Conservation (phyloP, 2,797 vertebrate genomes). For the Cynopterus sphinx region DNA sequence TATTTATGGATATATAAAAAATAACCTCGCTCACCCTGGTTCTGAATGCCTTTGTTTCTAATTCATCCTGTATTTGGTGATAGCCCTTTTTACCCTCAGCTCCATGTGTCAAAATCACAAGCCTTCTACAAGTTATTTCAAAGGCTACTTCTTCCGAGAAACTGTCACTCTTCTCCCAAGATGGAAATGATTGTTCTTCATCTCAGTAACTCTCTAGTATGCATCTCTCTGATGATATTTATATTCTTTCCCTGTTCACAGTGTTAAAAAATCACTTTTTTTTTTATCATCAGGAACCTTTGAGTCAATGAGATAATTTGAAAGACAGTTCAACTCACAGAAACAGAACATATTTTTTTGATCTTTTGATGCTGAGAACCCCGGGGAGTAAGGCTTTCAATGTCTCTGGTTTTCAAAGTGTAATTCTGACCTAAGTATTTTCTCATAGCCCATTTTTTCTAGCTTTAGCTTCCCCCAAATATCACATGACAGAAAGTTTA, state of each 20-base stretch:
- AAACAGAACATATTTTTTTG: neutral
- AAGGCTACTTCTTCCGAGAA: neutral
- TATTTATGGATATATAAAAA: neutral
- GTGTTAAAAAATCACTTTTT: neutral
- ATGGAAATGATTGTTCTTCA: neutral
- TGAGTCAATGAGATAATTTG: neutral
- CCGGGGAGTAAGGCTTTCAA: neutral
- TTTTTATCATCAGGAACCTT: neutral
- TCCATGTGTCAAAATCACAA: neutral
- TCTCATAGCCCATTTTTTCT: neutral
- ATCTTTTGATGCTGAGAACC: neutral
- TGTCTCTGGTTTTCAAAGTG: neutral
- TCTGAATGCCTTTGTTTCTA: neutral
- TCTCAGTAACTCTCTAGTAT: neutral
- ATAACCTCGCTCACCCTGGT: neutral
- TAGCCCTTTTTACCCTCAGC: neutral
- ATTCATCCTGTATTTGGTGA: neutral
- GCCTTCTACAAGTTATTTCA: neutral
- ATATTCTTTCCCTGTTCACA: slow-evolving; percentile 5
- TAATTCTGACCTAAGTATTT: neutral
- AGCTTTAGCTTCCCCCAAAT: neutral
- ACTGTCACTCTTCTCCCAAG: neutral
- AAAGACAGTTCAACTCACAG: neutral
- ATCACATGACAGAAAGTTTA: neutral
- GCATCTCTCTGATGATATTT: slow-evolving; percentile 3